A percentile compares a stretch with the other conserved stretches of the same genome.
Evolutionary conservation across 2,888 invertebrate species (phyloP).

Genomic region (Tethea ocularis): DNA sequence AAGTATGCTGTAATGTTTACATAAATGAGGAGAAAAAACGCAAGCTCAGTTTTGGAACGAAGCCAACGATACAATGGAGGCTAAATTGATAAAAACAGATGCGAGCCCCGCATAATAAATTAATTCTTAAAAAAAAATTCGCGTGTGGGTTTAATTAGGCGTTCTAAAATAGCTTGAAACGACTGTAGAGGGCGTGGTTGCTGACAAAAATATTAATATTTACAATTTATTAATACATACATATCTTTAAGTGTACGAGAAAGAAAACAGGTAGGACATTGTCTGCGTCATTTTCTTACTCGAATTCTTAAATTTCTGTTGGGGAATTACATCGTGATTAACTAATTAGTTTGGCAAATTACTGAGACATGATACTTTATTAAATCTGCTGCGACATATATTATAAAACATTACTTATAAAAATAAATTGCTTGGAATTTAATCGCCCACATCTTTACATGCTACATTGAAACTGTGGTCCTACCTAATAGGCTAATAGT

Average conservation of each 20-base stretch:
- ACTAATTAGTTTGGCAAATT: neutral
- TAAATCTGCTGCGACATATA: too few species aligned
- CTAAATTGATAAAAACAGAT: constrained; percentile 62
- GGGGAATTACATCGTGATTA: neutral
- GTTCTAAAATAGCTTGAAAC: constrained; percentile 48
- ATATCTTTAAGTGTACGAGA: neutral
- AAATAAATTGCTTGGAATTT: too few species aligned
- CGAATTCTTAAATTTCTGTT: too few species aligned
- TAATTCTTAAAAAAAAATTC: constrained; percentile 51
- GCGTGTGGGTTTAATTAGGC: constrained; percentile 60
- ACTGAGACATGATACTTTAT: neutral
- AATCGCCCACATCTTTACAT: too few species aligned
- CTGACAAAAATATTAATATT: constrained; percentile 32
- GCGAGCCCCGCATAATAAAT: constrained; percentile 52
- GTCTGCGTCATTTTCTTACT: neutral
- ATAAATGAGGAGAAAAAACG: constrained; percentile 50
- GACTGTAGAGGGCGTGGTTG: constrained; percentile 51
- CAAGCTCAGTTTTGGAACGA: constrained; percentile 56
- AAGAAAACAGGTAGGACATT: neutral
- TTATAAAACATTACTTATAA: too few species aligned
- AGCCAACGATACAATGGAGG: constrained; percentile 62
- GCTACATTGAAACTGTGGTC: too few species aligned
- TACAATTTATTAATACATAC: constrained; percentile 17
- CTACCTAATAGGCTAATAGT: too few species aligned
- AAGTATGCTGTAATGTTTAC: constrained; percentile 50